Conservation (phyloP, 1,140 invertebrate genomes). For the Lordiphosa mommai region DNA sequence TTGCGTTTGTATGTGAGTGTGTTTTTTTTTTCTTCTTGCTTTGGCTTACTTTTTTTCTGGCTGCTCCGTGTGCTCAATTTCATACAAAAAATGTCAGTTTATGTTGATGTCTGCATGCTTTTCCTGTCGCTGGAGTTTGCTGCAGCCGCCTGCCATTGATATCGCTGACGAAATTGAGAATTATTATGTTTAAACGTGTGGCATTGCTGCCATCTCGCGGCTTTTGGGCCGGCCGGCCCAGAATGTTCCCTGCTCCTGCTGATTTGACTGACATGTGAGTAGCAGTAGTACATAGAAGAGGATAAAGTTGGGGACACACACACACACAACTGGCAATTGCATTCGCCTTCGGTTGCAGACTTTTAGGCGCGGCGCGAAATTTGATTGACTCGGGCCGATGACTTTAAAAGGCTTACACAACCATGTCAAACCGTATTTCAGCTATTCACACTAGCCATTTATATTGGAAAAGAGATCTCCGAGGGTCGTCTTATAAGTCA, state of each 20-base stretch:
- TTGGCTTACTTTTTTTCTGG: conserved; percentile 5
- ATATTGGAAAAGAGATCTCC: no score
- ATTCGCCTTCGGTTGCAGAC: conserved; percentile 49
- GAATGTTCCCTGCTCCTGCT: background rate
- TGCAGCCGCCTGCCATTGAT: conserved; percentile 48
- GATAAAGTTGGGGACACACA: conserved; percentile 15
- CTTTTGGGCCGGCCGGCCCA: conserved; percentile 7
- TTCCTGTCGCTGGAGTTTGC: conserved; percentile 44
- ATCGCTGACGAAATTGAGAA: conserved; percentile 75
- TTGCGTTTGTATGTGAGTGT: conserved; percentile 3
- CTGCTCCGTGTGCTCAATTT: conserved; percentile 66
- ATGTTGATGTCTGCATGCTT: conserved; percentile 70
- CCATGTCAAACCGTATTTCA: background rate
- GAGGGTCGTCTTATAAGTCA: no score
- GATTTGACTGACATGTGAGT: conserved; percentile 26
- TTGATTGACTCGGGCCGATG: conserved; percentile 41
- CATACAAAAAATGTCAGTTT: conserved; percentile 64
- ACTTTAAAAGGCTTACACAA: conserved; percentile 33
- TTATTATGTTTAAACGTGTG: conserved; percentile 76
- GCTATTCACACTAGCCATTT: no score
- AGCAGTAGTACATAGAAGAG: background rate
- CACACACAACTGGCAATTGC: conserved; percentile 27
- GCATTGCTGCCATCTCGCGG: conserved; percentile 47
- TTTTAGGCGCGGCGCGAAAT: conserved; percentile 40
- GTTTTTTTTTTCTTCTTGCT: conserved; percentile 31